Conservation (phyloP, 2,113 vertebrate genomes). For the Struthio camelus region DNA sequence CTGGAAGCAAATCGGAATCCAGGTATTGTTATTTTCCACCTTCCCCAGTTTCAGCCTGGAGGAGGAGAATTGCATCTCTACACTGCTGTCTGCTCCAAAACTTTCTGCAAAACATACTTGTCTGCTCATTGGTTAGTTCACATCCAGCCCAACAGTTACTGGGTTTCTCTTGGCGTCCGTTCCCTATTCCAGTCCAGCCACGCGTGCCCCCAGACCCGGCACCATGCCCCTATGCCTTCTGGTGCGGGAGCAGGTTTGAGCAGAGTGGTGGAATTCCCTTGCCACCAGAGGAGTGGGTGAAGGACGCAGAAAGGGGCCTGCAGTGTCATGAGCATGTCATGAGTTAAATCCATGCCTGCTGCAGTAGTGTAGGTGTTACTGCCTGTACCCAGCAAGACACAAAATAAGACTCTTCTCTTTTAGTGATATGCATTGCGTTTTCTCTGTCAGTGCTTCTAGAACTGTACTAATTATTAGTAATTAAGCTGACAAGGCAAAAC, state of each 20-base stretch:
- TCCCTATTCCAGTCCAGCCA: too few relatives aligned
- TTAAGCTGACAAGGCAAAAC: not conserved
- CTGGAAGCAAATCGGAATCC: not conserved
- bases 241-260: too few relatives aligned
- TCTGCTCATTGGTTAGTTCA: not conserved
- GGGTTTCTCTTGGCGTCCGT: too few relatives aligned
- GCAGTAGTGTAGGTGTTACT: not conserved
- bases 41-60: not conserved
- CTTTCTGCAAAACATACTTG: not conserved
- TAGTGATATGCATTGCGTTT: not conserved
- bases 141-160: not conserved
- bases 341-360: too few relatives aligned
- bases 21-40: not conserved
- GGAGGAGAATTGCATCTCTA: not conserved
- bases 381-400: not conserved
- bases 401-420: not conserved
- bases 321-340: too few relatives aligned
- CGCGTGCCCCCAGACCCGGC: too few relatives aligned
- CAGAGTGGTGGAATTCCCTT: too few relatives aligned
- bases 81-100: not conserved
- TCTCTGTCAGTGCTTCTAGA: constrained; percentile 1
- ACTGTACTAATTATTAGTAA: constrained; percentile 43
- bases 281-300: too few relatives aligned
- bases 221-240: too few relatives aligned
- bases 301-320: too few relatives aligned